Evolutionary conservation across 2,113 vertebrate species (phyloP).

Genomic region (Promerops cafer): DNA sequence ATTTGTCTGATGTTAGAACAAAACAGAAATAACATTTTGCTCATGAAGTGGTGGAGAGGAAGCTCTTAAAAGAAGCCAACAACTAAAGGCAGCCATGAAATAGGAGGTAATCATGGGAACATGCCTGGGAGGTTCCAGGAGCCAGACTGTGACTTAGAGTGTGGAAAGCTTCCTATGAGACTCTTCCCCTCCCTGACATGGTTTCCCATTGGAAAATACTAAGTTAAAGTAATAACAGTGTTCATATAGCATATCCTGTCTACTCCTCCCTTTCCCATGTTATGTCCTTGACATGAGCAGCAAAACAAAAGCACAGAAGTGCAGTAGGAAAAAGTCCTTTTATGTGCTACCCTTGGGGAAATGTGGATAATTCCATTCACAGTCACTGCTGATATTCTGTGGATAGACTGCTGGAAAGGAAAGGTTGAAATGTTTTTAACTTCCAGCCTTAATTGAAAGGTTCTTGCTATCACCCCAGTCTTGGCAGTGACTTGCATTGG

Average conservation of each 20-base stretch:
- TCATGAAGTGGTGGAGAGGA: background rate
- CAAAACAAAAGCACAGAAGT: slow-evolving; percentile 38
- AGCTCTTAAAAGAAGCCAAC: background rate
- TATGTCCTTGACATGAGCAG: slow-evolving; percentile 26
- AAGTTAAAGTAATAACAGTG: slow-evolving; percentile 37
- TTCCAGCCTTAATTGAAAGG: background rate
- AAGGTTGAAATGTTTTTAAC: background rate
- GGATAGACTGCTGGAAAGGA: background rate
- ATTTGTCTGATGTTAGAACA: background rate
- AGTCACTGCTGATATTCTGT: background rate
- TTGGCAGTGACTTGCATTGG: background rate
- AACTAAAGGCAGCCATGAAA: background rate
- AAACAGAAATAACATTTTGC: background rate
- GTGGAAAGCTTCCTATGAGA: slow-evolving; percentile 13
- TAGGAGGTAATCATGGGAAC: background rate
- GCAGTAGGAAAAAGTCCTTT: slow-evolving; percentile 29
- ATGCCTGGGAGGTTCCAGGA: background rate
- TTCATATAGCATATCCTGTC: slow-evolving; percentile 48
- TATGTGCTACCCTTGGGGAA: slow-evolving; percentile 3
- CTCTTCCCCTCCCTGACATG: background rate
- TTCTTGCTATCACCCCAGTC: background rate
- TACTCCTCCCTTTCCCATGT: slow-evolving; percentile 63
- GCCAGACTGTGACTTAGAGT: background rate
- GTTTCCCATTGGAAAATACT: slow-evolving; percentile 34
- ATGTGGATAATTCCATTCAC: slow-evolving; percentile 8